Conservation (phyloP, 2,797 vertebrate genomes). For the Poecile montanus region DNA sequence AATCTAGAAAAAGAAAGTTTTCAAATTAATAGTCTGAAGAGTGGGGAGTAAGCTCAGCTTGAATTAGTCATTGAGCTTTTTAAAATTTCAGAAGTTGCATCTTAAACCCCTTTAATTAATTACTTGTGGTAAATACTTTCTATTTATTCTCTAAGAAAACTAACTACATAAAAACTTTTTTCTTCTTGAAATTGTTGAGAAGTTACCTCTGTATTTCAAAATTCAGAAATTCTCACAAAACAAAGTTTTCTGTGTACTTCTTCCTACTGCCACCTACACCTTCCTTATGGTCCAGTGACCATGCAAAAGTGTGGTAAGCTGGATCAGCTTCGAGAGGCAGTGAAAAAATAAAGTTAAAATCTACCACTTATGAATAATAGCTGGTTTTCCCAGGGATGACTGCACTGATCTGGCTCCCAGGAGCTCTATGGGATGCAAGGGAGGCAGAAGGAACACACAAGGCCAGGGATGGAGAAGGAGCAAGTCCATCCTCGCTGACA, state of each 20-base stretch:
- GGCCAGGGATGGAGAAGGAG: not conserved
- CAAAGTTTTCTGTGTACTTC: not conserved
- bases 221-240: not conserved
- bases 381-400: not conserved
- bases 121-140: not conserved
- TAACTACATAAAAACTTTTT: accelerated
- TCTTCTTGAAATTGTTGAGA: not conserved
- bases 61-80: not conserved
- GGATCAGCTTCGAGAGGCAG: not conserved
- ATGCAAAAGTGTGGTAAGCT: not conserved
- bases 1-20: not conserved
- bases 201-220: not conserved
- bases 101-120: not conserved
- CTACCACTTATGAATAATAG: not conserved
- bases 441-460: not conserved
- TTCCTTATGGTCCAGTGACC: not conserved
- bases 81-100: not conserved
- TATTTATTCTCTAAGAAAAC: not conserved
- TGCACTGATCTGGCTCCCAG: not conserved
- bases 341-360: not conserved
- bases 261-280: not conserved
- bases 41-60: not conserved
- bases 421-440: not conserved
- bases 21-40: not conserved
- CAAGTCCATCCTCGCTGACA: not conserved